These are phyloP conservation scores for Motacilla tschutschensis DNA, from an alignment of 2,113 vertebrate genomes.

Conservation along the genomic window DNA sequence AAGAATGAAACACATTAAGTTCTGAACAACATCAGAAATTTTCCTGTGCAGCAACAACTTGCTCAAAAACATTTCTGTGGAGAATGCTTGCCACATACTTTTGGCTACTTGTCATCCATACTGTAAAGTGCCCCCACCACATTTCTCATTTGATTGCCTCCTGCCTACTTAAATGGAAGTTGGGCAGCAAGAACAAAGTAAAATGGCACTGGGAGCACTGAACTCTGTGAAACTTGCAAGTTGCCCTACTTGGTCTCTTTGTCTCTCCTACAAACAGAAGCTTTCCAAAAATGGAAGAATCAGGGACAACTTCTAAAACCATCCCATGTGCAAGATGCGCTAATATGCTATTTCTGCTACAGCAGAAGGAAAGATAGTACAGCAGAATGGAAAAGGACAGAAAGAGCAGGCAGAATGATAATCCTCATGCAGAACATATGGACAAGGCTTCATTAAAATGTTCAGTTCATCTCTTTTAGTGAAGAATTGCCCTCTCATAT, in stretches of 20 bases:
- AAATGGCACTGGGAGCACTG: neutral
- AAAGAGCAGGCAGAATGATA: neutral
- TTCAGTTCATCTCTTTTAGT: neutral
- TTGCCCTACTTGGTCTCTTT: neutral
- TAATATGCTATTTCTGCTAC: neutral
- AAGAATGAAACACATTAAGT: neutral
- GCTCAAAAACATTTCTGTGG: neutral
- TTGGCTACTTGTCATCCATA: neutral
- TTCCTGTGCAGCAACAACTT: neutral
- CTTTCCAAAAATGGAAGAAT: neutral
- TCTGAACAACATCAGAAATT: neutral
- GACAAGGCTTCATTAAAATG: neutral
- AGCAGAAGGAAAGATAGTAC: neutral
- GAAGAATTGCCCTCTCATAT: neutral
- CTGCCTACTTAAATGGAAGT: neutral
- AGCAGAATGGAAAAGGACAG: neutral
- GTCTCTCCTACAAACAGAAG: neutral
- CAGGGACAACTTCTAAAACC: neutral
- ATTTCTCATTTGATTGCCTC: neutral
- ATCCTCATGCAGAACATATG: slow-evolving; percentile 10
- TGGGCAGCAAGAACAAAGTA: neutral
- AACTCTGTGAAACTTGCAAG: neutral
- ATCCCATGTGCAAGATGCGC: neutral
- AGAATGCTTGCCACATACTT: neutral
- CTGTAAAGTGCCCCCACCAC: neutral